Conservation (phyloP, 2,888 invertebrate species). For the Lycia hirtaria region DNA sequence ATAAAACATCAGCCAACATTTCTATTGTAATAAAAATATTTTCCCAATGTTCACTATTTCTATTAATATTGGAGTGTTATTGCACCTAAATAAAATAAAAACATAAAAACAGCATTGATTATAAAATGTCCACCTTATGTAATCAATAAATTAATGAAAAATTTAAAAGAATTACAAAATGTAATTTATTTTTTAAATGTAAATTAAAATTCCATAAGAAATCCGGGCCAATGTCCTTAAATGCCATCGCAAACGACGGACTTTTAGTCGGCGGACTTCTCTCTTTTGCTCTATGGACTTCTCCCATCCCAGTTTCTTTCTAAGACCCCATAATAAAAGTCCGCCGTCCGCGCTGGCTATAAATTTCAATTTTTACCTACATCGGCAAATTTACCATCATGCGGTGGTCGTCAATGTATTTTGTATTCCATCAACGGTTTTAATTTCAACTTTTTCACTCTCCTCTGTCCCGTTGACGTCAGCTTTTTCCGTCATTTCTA, state of each 20-base stretch:
- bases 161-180: too few species aligned
- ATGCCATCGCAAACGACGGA: background rate
- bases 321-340: background rate
- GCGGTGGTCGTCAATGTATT: conserved; percentile 60
- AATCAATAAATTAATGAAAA: conserved; percentile 14
- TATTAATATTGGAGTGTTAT: background rate
- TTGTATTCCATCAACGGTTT: conserved; percentile 53
- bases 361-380: conserved; percentile 5
- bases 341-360: background rate
- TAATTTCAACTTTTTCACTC: conserved; percentile 45
- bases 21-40: background rate
- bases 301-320: background rate
- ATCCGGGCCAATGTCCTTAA: conserved; percentile 5
- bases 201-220: conserved; percentile 6
- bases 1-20: too few species aligned
- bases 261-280: background rate
- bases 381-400: conserved; percentile 54
- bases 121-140: background rate
- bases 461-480: conserved; percentile 63
- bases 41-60: background rate
- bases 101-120: background rate
- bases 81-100: background rate
- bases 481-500: conserved; percentile 44
- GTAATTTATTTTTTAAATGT: too few species aligned
- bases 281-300: background rate